A percentile compares a stretch with the other conserved stretches of the same genome.
These are phyloP conservation scores for Coleophora deauratella DNA, from an alignment of 2,888 invertebrate genomes.

Conservation along the genomic window DNA sequence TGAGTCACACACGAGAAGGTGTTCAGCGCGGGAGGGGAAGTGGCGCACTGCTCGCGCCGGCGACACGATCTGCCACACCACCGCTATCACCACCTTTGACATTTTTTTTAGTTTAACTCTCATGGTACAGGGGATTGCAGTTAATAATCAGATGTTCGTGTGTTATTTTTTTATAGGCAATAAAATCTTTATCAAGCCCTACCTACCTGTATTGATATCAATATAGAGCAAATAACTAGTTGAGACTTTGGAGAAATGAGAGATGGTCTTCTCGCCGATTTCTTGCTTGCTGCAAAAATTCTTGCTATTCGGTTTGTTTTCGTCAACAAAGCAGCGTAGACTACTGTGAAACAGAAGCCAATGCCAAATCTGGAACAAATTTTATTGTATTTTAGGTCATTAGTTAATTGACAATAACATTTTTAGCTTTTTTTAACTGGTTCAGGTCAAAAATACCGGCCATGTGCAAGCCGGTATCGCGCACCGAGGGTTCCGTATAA, in stretches of 20 bases:
- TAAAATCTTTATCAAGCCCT: background rate
- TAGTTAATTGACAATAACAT: too few relatives aligned
- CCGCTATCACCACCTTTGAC: conserved; percentile 82
- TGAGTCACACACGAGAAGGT: conserved; percentile 91
- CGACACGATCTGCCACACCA: conserved; percentile 91
- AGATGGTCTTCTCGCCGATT: conserved; percentile 92
- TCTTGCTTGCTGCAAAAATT: conserved; percentile 95
- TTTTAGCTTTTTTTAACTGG: too few relatives aligned
- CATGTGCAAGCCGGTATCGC: too few relatives aligned
- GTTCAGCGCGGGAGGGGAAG: conserved; percentile 90
- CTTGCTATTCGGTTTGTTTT: conserved; percentile 98
- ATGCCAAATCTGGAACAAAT: conserved; percentile 79
- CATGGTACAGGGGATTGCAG: too few relatives aligned
- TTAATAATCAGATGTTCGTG: too few relatives aligned
- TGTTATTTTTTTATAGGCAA: too few relatives aligned
- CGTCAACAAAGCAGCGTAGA: conserved; percentile 96
- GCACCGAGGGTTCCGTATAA: too few relatives aligned
- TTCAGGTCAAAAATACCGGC: too few relatives aligned
- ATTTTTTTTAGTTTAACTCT: too few relatives aligned
- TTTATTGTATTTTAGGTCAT: too few relatives aligned
- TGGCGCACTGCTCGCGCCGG: conserved; percentile 93
- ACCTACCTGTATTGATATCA: conserved; percentile 90
- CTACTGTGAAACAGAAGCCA: conserved; percentile 96
- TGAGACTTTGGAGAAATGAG: conserved; percentile 95
- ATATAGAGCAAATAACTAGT: conserved; percentile 87